Evolutionary conservation across 2,797 vertebrate species (phyloP), one percentile per base, ranked within the genome.

Genomic region (Rousettus madagascariensis): DNA sequence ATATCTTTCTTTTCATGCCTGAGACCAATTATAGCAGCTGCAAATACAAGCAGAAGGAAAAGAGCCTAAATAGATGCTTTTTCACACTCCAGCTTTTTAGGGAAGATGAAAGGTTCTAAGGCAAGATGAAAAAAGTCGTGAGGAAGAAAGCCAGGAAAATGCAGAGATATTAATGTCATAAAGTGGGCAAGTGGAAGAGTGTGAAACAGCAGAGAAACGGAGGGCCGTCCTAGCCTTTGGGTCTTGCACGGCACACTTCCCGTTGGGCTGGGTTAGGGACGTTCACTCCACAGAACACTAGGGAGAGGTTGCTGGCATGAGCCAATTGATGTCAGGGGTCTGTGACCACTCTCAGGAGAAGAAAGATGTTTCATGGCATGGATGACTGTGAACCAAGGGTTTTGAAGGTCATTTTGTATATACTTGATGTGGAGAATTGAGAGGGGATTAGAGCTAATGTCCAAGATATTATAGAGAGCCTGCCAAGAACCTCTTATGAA

Each of bases 11-110:
- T 86, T 91, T 95, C 86, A 84, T 43, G 53, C 41, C 77, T 3
- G 17, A 94, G 28, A 92, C 87, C 93, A 83, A 30, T 96, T 96
- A 95, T 86, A 97, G 97, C 57, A 94, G 80, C 66, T 85, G 33
- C 75, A 96, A 74, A 90, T 16, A n/a, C 41, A 92, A 94, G 92
- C 87, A 94, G 80, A 83, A 87, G 65, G 87, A 69, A 82, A 91
- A 96, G 41, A 91, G 57, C 90, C 94, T 93, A 77, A 94, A 93
- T 41, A 91, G 87, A 79, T 65, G 69, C 38, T 90, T 93, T 95
- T 94, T 95, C 61, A 95, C 93, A 85, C 84, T 86, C 65, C 1
- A 78, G 57, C 92, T 92, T 93, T 80, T 96, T 79, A 86, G 79
- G 75, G 46, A 94, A 46, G 66, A 96, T 68, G 71, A 94, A 91